Percentiles rank a stretch among this genome's conserved stretches.
phyloP scores from a whole-genome alignment of 1,140 invertebrate genomes.

The Rhagoletis pomonella region DNA sequence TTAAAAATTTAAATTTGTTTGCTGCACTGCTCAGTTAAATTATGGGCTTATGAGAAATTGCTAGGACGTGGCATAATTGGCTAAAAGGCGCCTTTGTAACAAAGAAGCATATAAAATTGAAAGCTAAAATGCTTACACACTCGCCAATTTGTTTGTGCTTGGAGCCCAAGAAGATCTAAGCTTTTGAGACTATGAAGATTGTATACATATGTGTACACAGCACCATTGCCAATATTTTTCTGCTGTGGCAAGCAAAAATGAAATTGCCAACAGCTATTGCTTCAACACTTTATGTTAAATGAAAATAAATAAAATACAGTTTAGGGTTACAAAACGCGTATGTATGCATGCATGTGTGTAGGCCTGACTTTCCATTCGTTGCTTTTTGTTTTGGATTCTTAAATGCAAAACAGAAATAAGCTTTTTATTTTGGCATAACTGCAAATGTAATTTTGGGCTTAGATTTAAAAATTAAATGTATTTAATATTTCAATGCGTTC shows the following conservation, averaged over 20 bases:
- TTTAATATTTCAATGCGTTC: no score
- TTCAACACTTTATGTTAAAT: constrained; percentile 38
- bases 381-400: no score
- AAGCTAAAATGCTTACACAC: neutral
- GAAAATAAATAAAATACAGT: constrained; percentile 18
- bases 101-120: constrained; percentile 4
- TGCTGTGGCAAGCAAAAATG: constrained; percentile 37
- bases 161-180: neutral
- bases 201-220: neutral
- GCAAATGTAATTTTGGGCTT: no score
- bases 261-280: constrained; percentile 45
- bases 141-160: no score
- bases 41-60: neutral
- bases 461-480: no score
- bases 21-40: neutral
- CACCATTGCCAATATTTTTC: constrained; percentile 24
- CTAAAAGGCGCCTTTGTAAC: neutral
- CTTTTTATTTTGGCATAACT: no score
- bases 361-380: no score
- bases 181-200: neutral
- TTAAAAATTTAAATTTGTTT: neutral
- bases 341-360: no score
- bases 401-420: no score
- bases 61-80: constrained; percentile 20
- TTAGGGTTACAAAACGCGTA: neutral